Evolutionary conservation across 2,113 vertebrate genomes (phyloP).

Genomic region (Symphodus melops): DNA sequence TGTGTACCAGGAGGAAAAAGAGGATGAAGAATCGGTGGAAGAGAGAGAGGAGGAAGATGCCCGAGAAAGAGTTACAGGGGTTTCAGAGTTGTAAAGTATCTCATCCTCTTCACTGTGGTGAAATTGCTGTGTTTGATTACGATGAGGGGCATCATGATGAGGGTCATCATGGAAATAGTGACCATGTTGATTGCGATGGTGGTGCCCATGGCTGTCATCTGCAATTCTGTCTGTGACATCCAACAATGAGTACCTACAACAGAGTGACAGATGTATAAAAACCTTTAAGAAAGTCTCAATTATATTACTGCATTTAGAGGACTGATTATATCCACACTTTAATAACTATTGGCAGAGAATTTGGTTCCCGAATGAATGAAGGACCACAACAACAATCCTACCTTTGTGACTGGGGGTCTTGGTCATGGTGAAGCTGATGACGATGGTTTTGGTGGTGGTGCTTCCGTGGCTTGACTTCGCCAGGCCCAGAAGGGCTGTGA

Average conservation of each 20-base stretch:
- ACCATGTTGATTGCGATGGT: slow-evolving; percentile 33
- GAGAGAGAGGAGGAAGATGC: slow-evolving; percentile 77
- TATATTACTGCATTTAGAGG: too few species aligned
- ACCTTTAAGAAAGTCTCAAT: not conserved
- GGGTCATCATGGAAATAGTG: slow-evolving; percentile 30
- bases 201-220: slow-evolving; percentile 54
- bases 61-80: slow-evolving; percentile 59
- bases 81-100: slow-evolving; percentile 53
- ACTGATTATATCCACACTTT: too few species aligned
- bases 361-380: too few species aligned
- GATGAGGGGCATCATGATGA: slow-evolving; percentile 24
- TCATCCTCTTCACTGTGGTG: slow-evolving; percentile 58
- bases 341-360: too few species aligned
- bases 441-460: slow-evolving; percentile 53
- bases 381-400: slow-evolving; percentile 31
- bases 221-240: slow-evolving; percentile 58
- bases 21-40: slow-evolving; percentile 72
- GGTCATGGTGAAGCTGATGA: slow-evolving; percentile 47
- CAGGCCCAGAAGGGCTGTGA: slow-evolving; percentile 52
- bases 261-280: not conserved
- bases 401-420: slow-evolving; percentile 65
- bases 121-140: slow-evolving; percentile 30
- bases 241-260: slow-evolving; percentile 61
- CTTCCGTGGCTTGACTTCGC: slow-evolving; percentile 61
- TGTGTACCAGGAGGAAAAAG: slow-evolving; percentile 79